Conservation (phyloP, 2,888 invertebrate genomes). For the Pandemis corylana region DNA sequence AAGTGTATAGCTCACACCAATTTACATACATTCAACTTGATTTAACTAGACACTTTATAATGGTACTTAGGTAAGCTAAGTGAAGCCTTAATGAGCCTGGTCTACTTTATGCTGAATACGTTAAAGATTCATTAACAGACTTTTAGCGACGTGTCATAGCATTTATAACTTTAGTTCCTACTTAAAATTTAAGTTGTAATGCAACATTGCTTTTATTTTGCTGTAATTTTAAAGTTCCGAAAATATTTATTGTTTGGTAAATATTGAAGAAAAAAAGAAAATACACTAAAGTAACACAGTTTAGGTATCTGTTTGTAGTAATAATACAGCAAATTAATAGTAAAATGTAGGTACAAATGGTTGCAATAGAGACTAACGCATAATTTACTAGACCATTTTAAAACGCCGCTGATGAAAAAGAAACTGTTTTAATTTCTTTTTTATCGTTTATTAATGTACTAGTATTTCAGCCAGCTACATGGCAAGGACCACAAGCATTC, state of each 20-base stretch:
- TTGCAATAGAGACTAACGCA: background rate
- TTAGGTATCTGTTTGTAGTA: too few relatives aligned
- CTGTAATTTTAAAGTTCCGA: too few relatives aligned
- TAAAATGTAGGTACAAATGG: too few relatives aligned
- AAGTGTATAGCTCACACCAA: background rate
- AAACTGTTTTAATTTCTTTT: background rate
- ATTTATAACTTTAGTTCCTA: background rate
- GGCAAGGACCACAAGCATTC: conserved; percentile 12
- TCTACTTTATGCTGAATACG: background rate
- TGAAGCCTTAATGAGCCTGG: background rate
- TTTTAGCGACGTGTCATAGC: background rate
- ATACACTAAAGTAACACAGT: too few relatives aligned
- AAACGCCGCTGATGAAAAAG: background rate
- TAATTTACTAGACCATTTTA: background rate
- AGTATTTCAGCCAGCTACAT: conserved; percentile 11
- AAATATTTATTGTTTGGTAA: background rate
- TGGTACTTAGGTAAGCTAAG: conserved; percentile 1
- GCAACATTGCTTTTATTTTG: too few relatives aligned
- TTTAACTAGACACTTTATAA: conserved; percentile 5
- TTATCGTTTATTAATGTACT: conserved; percentile 31
- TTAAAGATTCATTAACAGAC: conserved; percentile 7
- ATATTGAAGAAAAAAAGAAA: too few relatives aligned
- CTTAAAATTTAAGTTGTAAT: background rate
- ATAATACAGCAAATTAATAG: too few relatives aligned
- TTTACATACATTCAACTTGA: background rate